These are phyloP conservation scores for Ivindomyrus marchei DNA, from an alignment of 2,113 vertebrate species.

Conservation along the genomic window DNA sequence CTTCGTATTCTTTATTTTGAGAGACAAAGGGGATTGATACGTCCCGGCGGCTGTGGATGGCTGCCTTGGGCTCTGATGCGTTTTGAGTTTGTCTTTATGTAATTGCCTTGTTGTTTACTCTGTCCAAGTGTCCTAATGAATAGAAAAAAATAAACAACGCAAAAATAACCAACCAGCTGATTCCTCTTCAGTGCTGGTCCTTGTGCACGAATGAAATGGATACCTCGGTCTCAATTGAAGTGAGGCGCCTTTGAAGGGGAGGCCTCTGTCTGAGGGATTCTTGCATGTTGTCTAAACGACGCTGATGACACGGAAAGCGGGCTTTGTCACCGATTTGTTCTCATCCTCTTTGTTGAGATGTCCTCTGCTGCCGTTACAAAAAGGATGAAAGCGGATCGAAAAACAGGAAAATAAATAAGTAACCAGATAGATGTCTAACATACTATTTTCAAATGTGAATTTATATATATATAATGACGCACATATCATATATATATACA, in stretches of 20 bases:
- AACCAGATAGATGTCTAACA: neutral
- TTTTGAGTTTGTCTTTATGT: conserved; percentile 74
- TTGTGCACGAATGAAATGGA: conserved; percentile 83
- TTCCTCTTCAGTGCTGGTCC: conserved; percentile 82
- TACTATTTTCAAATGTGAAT: neutral
- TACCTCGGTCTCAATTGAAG: conserved; percentile 91
- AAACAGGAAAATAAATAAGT: neutral
- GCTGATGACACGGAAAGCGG: conserved; percentile 93
- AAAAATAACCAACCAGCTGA: conserved; percentile 75
- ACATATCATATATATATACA: too few relatives aligned
- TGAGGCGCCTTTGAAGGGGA: conserved; percentile 91
- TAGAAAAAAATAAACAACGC: conserved; percentile 76
- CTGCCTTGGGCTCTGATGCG: conserved; percentile 58
- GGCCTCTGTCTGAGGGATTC: conserved; percentile 96
- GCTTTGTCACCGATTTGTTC: conserved; percentile 91
- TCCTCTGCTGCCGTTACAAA: conserved; percentile 70
- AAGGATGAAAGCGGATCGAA: conserved; percentile 58
- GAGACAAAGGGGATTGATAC: conserved; percentile 10
- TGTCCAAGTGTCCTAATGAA: conserved; percentile 77
- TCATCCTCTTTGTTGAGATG: conserved; percentile 82
- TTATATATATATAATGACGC: conserved; percentile 11
- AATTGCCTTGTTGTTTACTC: conserved; percentile 90
- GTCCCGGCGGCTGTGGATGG: conserved; percentile 42
- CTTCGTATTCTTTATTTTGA: neutral
- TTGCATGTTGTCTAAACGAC: conserved; percentile 91